A percentile compares a stretch with the other conserved stretches of the same genome.
These are phyloP conservation scores for Leuciscus waleckii DNA, from an alignment of 2,797 vertebrate species.

Conservation along the genomic window DNA sequence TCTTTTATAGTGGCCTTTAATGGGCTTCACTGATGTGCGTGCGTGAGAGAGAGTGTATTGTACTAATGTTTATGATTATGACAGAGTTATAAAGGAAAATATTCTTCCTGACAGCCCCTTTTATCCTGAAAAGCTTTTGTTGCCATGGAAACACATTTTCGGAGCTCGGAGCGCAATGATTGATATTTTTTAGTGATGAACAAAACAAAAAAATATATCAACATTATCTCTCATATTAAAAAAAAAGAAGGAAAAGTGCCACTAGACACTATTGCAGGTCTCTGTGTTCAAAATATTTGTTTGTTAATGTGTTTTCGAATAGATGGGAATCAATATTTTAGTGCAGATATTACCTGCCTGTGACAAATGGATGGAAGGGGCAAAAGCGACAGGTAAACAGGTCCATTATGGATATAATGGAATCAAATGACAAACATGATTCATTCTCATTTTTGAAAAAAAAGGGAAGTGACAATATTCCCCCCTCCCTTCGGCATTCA, in stretches of 20 bases:
- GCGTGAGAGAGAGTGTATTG: constrained; percentile 30
- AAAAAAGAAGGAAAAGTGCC: constrained; percentile 7
- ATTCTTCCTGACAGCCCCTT: constrained; percentile 37
- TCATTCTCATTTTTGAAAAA: constrained; percentile 69
- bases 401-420: constrained; percentile 69
- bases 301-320: constrained; percentile 51
- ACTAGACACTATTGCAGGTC: constrained; percentile 17
- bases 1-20: constrained; percentile 50
- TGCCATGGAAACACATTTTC: constrained; percentile 27
- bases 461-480: constrained; percentile 14
- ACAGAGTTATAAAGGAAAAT: constrained; percentile 49
- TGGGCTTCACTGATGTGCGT: constrained; percentile 45
- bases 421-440: constrained; percentile 77
- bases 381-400: constrained; percentile 48
- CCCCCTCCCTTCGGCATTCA: constrained; percentile 43
- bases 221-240: constrained; percentile 5
- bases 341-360: constrained; percentile 33
- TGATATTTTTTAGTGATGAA: constrained; percentile 30
- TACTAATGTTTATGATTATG: constrained; percentile 51
- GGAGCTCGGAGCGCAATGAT: constrained; percentile 11
- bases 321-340: constrained; percentile 43
- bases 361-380: constrained; percentile 41
- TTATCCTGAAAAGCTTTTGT: constrained; percentile 26
- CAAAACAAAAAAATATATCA: constrained; percentile 11
- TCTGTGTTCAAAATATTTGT: constrained; percentile 7